These are phyloP conservation scores for Phalacrocorax pelagicus DNA, from an alignment of 2,113 vertebrate species.

Conservation along the genomic window DNA sequence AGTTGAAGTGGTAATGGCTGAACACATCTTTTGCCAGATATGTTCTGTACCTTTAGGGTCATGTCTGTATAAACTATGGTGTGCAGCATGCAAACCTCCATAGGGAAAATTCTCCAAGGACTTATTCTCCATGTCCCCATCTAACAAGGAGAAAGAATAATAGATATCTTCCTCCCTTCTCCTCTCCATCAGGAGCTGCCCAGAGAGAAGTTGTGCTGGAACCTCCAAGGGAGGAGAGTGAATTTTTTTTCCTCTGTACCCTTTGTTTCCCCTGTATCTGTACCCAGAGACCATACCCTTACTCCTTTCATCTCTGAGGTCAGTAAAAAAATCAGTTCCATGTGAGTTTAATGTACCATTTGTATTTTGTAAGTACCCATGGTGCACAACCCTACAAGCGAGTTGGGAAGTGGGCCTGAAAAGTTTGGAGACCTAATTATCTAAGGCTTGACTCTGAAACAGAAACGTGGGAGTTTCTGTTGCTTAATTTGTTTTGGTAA, in stretches of 20 bases:
- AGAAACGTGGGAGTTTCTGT: not conserved
- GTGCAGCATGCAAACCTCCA: not conserved
- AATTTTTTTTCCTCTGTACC: not conserved
- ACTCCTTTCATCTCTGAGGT: not conserved
- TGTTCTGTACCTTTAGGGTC: not conserved
- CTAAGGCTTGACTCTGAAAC: not conserved
- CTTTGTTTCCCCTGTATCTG: not conserved
- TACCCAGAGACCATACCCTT: not conserved
- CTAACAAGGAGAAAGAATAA: not conserved
- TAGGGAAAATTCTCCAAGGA: not conserved
- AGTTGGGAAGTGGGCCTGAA: not conserved
- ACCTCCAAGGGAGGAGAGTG: accelerated
- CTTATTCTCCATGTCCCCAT: not conserved
- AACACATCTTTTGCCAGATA: not conserved
- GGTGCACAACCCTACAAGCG: accelerated
- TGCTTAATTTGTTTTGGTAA: not conserved
- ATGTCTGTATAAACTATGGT: not conserved
- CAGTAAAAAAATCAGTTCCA: not conserved
- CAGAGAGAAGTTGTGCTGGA: accelerated
- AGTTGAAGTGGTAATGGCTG: not conserved
- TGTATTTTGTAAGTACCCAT: not conserved
- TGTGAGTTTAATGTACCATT: not conserved
- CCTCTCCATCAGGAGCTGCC: not conserved
- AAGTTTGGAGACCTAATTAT: not conserved
- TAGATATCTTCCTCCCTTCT: not conserved